Base-by-base conservation (phyloP, 2,797 vertebrate species). In the Xenops minutus region DNA sequence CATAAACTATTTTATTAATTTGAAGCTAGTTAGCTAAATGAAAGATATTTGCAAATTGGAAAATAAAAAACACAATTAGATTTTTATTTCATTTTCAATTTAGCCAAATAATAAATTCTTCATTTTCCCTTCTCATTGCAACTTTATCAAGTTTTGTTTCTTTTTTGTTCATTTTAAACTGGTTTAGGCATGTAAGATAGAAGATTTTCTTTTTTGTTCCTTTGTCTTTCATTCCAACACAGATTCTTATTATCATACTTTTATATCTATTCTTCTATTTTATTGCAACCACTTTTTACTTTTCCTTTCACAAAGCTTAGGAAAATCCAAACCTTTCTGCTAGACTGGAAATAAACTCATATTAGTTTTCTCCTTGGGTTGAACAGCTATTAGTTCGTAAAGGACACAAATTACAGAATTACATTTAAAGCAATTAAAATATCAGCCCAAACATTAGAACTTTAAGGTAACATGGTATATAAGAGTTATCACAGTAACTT, bases 1-100 rank as follows among this genome's bases (percentile, higher is more conserved):
- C 75, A 61, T 49, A 84, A 84, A 43, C 21, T 61, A 46, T 85
- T 92, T 15, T 62, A 79, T 69, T 86, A 72, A 81, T 82, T 78
- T 88, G 16, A 74, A 74, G 16, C 7, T 69, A 74, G 69, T 85
- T 82, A 0, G 0, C 8, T 67, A 86, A 84, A 81, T 29, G 15
- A 69, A 75, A 86, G 8, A 51, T 76, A 84, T 86, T 78, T 91
- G n/a, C 8, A 75, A 87, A 64, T 29, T 59, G 8, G 30, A 84
- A 92, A 83, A 81, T 62, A 69, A 62, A 85, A 71, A 78, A 21
- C 18, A 29, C 12, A 58, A 14, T 67, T 67, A 30, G 14, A 43
- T 54, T 86, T 81, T 71, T 88, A 62, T 66, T 85, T 14, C 10
- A 39, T 41, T 81, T 93, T 88, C 22, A 64, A 22, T 72, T 84